These are phyloP conservation scores for Caenorhabditis latens DNA, from an alignment of 1,140 invertebrate genomes.

Conservation along the genomic window DNA sequence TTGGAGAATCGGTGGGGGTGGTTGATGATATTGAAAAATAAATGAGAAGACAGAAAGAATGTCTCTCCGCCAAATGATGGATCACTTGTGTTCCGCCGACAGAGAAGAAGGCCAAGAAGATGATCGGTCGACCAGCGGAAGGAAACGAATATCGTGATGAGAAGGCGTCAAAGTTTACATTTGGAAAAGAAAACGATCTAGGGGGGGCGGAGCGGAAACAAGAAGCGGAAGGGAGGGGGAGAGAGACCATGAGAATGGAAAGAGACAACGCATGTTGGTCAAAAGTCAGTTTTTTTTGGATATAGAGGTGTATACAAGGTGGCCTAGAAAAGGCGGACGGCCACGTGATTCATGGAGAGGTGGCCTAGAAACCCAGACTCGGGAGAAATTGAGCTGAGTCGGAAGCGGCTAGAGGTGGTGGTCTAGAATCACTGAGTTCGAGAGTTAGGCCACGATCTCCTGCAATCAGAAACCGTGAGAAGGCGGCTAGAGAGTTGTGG, in stretches of 20 bases:
- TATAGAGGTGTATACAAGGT: too few species aligned
- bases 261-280: not conserved
- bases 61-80: not conserved
- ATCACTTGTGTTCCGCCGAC: not conserved
- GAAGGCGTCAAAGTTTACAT: constrained; percentile 52
- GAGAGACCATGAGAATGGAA: not conserved
- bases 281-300: constrained; percentile 35
- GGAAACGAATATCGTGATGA: not conserved
- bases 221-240: not conserved
- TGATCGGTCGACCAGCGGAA: not conserved
- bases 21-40: not conserved
- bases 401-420: too few species aligned
- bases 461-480: too few species aligned
- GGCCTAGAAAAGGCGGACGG: not conserved
- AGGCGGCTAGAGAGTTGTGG: too few species aligned
- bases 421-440: too few species aligned
- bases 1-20: not conserved
- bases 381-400: not conserved
- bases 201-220: not conserved
- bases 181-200: not conserved
- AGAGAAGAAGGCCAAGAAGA: not conserved
- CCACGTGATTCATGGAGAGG: too few species aligned
- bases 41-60: not conserved
- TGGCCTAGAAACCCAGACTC: not conserved
- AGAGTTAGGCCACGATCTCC: too few species aligned